Evolutionary conservation across 2,113 vertebrate species (phyloP).

Genomic region (Lamprotornis superbus): DNA sequence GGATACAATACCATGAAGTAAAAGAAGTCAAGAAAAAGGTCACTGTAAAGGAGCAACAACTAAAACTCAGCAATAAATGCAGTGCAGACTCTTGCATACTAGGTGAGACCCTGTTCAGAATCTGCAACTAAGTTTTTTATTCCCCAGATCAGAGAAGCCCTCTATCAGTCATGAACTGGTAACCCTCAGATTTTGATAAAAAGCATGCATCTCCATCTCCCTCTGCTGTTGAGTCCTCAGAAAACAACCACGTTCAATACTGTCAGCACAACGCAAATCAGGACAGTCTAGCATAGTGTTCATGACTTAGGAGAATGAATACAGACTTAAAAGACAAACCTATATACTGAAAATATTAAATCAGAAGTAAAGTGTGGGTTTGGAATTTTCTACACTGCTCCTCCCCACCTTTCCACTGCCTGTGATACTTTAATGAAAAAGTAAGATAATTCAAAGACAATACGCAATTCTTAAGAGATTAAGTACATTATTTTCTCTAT

Average conservation of each 20-base stretch:
- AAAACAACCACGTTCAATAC: neutral
- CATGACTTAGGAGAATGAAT: neutral
- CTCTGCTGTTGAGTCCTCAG: conserved; percentile 33
- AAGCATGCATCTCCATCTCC: conserved; percentile 20
- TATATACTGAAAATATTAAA: neutral
- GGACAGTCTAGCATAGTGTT: neutral
- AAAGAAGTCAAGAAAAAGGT: neutral
- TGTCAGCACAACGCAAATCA: neutral
- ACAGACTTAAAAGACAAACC: neutral
- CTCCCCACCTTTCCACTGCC: neutral
- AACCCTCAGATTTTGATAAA: neutral
- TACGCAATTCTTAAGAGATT: neutral
- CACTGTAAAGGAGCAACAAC: neutral
- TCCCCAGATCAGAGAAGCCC: neutral
- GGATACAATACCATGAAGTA: neutral
- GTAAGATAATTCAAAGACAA: neutral
- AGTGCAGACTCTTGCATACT: neutral
- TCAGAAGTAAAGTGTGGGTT: neutral
- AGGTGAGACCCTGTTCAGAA: neutral
- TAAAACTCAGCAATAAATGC: neutral
- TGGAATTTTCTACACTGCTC: neutral
- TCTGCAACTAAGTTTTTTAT: neutral
- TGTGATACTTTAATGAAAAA: neutral
- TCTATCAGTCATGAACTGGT: neutral
- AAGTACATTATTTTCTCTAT: neutral